A percentile compares a stretch with the other conserved stretches of the same genome.
These are phyloP conservation scores for Gallinago media DNA, from an alignment of 2,113 vertebrate genomes.

Conservation along the genomic window DNA sequence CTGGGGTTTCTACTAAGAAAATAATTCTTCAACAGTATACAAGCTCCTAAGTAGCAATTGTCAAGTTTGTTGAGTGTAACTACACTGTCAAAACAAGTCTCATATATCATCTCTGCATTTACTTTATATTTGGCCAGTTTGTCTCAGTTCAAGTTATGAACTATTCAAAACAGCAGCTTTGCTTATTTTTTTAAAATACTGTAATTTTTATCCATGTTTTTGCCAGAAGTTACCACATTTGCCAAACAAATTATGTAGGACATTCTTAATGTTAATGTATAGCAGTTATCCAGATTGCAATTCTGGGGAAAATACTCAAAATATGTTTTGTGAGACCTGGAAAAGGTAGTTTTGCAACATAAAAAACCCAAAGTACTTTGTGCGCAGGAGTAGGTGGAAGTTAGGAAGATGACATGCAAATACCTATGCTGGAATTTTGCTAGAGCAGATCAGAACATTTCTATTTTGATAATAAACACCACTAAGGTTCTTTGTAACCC, in stretches of 20 bases:
- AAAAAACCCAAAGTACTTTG: neutral
- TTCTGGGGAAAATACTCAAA: neutral
- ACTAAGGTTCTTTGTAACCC: neutral
- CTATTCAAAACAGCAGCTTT: neutral
- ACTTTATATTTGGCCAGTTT: neutral
- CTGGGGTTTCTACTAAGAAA: neutral
- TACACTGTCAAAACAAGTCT: neutral
- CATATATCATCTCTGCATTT: neutral
- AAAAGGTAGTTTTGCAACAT: neutral
- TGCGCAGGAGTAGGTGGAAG: neutral
- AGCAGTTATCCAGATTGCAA: neutral
- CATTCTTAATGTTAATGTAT: neutral
- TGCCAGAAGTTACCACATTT: neutral
- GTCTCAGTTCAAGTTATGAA: neutral
- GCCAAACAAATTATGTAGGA: neutral
- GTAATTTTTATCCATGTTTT: neutral
- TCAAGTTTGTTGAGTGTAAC: neutral
- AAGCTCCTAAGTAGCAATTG: neutral
- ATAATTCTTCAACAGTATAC: neutral
- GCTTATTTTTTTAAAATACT: neutral
- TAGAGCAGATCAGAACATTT: neutral
- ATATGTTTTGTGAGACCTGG: neutral
- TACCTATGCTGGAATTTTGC: neutral
- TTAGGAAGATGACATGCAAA: neutral
- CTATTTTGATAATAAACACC: neutral